These are phyloP conservation scores for Xestia xanthographa DNA, from an alignment of 2,888 invertebrate genomes.

Conservation along the genomic window DNA sequence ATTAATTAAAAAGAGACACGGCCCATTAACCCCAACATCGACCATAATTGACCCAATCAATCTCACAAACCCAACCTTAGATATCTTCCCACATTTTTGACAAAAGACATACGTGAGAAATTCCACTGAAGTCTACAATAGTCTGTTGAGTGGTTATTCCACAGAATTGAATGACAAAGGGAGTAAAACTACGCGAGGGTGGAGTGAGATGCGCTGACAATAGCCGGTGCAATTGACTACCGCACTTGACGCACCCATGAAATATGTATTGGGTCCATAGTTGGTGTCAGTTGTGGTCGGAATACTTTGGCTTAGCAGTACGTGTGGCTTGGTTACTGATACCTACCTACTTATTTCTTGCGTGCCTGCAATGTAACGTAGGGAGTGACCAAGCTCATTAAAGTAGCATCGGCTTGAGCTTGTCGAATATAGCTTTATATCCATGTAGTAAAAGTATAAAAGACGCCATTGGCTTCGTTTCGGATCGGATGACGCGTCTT, in stretches of 20 bases:
- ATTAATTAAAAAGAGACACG: background rate
- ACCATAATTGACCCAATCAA: background rate
- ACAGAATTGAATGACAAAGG: slow-evolving; percentile 81
- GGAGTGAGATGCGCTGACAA: slow-evolving; percentile 63
- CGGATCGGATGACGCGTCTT: background rate
- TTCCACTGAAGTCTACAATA: slow-evolving; percentile 68
- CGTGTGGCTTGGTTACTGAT: background rate
- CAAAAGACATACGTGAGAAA: slow-evolving; percentile 67
- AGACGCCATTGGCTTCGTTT: background rate
- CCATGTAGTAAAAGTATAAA: background rate
- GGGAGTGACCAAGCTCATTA: background rate
- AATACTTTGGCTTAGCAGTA: slow-evolving; percentile 13
- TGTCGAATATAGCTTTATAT: background rate
- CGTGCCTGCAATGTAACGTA: background rate
- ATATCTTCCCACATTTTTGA: slow-evolving; percentile 51
- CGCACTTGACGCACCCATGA: slow-evolving; percentile 59
- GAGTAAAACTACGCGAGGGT: slow-evolving; percentile 70
- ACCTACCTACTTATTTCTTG: background rate
- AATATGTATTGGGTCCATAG: slow-evolving; percentile 58
- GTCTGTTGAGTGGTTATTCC: slow-evolving; percentile 70
- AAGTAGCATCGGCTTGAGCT: background rate
- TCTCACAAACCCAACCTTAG: background rate
- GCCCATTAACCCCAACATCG: background rate
- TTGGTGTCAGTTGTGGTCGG: slow-evolving; percentile 21
- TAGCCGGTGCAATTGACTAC: slow-evolving; percentile 63